Evolutionary conservation across 2,113 vertebrate genomes (phyloP).

Genomic region (Lepus americanus): DNA sequence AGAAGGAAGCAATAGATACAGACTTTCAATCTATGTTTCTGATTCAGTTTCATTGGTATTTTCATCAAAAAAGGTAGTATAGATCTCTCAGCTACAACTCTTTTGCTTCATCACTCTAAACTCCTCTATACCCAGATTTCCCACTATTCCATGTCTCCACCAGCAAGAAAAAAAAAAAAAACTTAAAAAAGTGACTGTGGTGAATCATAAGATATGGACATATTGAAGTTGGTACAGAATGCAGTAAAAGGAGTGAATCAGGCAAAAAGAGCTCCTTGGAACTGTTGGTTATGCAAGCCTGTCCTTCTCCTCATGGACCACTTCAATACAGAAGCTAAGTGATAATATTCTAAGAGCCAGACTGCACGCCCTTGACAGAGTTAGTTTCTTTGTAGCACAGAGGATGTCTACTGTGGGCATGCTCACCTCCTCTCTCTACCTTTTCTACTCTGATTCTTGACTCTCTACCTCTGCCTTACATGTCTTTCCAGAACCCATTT

Average conservation of each 20-base stretch:
- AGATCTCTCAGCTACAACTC: neutral
- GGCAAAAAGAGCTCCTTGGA: neutral
- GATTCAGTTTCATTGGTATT: neutral
- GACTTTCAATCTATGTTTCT: slow-evolving; percentile 12
- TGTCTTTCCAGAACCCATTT: neutral
- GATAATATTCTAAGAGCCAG: neutral
- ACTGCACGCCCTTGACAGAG: neutral
- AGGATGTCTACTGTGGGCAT: rapidly evolving
- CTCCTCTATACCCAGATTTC: neutral
- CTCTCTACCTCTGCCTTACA: neutral
- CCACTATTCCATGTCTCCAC: rapidly evolving
- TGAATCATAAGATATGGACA: neutral
- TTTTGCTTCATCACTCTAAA: slow-evolving; percentile 15
- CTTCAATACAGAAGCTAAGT: neutral
- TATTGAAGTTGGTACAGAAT: neutral
- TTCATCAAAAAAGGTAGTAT: neutral
- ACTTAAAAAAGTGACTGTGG: neutral
- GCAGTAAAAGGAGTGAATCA: neutral
- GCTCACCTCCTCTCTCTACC: rapidly evolving
- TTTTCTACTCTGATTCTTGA: neutral
- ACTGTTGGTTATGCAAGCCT: neutral
- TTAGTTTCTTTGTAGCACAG: neutral
- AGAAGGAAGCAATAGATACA: neutral
- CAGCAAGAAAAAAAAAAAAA: neutral
- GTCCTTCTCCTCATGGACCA: neutral